phyloP scores from a whole-genome alignment of 2,888 invertebrate species.

The Rhagophthalmus giganteus region DNA sequence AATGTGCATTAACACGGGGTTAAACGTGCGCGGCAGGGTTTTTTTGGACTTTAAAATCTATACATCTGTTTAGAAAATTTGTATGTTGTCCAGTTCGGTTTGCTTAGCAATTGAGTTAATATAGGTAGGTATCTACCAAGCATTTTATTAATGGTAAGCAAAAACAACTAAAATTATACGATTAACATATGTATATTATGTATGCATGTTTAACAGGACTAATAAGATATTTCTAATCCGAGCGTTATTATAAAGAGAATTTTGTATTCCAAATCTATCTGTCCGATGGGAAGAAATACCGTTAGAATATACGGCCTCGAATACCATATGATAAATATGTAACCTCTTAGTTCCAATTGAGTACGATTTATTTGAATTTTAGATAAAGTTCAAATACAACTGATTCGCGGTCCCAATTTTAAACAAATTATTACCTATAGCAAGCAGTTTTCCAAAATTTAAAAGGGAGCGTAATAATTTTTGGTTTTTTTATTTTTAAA shows the following conservation, averaged over 20 bases:
- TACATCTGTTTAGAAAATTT: conserved; percentile 53
- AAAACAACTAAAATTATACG: too few species aligned
- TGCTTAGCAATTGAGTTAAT: too few species aligned
- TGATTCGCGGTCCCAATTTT: neutral
- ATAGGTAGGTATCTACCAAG: too few species aligned
- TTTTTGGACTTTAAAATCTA: conserved; percentile 48
- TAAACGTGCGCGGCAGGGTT: conserved; percentile 52
- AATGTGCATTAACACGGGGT: conserved; percentile 52
- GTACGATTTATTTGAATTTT: conserved; percentile 13
- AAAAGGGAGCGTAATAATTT: conserved; percentile 1
- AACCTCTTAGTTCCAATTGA: conserved; percentile 18
- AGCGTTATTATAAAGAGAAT: conserved; percentile 19
- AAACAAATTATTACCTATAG: neutral
- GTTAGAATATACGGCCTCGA: conserved; percentile 35
- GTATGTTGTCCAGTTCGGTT: conserved; percentile 43
- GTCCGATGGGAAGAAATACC: conserved; percentile 32
- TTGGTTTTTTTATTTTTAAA: conserved; percentile 4
- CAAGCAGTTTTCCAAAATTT: conserved; percentile 3
- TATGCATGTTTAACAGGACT: conserved; percentile 5
- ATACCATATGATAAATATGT: conserved; percentile 21
- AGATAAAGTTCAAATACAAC: conserved; percentile 10
- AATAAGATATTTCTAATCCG: conserved; percentile 19
- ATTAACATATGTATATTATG: too few species aligned
- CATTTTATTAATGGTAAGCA: too few species aligned
- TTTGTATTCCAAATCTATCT: conserved; percentile 11